Evolutionary conservation across 2,797 vertebrate species (phyloP), one percentile per base, ranked within the genome.

Genomic region (Mus spretus): DNA sequence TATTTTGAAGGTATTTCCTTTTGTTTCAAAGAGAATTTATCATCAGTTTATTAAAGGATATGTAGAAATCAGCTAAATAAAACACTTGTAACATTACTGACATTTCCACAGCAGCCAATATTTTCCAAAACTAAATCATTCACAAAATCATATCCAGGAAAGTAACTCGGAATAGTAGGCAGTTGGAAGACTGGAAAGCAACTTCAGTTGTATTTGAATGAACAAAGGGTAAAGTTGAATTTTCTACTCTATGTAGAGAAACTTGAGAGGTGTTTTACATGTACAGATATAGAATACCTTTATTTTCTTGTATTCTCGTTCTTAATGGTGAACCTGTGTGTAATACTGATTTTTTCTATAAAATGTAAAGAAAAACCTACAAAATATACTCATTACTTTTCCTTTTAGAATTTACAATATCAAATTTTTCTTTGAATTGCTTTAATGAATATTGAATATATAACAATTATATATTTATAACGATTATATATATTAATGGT

Each of bases 71-170:
- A 75, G 40, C 34, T 95, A 86, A 67, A 61, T 92, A 90, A 94
- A 59, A 53, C 19, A 59, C 8, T 40, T 47, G 10, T 85, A 70
- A 67, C 19, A 77, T 34, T 34, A 53, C 22, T 61, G 79, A 95
- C 87, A 82, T 90, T 92, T 92, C 24, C 55, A 80, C 10, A 61
- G 11, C 44, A 93, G 61, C 40, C 79, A 89, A 20, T 89, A 65
- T 28, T 34, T 10, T 74, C 53, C 28, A 59, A 85, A 89, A 85
- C 40, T 15, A 89, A 89, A 80, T 28, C 20, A 80, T 85, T 79
- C 53, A 80, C 57, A 57, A 80, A 80, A 84, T 55, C 13, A 44
- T 34, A 89, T 40, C 65, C 47, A 75, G 47, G 13, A 63, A 92
- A 89, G n/a, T 5, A 74, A 50, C 72, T 92, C 34, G 50, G 6